Evolutionary conservation across 1,140 invertebrate genomes (phyloP).

Genomic region (Reticulitermes speratus): DNA sequence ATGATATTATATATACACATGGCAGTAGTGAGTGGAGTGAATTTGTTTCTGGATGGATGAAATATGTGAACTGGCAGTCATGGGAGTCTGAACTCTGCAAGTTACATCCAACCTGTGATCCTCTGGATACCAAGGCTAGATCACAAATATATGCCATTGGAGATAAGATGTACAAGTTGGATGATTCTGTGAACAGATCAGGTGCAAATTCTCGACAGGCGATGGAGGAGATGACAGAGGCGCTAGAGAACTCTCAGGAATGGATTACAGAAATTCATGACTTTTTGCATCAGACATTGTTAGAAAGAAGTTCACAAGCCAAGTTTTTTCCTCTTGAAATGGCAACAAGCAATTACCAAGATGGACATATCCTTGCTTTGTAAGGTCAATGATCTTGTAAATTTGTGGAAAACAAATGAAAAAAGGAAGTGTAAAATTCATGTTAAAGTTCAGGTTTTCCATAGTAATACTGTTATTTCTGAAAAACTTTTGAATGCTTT

Average conservation of each 20-base stretch:
- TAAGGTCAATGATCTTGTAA: neutral
- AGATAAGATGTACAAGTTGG: neutral
- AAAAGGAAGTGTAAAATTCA: neutral
- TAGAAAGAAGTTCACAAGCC: slow-evolving; percentile 5
- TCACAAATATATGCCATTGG: neutral
- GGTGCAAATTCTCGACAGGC: neutral
- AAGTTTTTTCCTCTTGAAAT: neutral
- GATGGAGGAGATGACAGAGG: neutral
- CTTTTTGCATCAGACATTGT: neutral
- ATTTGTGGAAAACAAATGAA: neutral
- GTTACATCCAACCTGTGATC: neutral
- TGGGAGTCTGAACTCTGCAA: neutral
- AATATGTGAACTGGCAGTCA: neutral
- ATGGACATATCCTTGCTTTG: neutral
- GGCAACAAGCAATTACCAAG: neutral
- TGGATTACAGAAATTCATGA: neutral
- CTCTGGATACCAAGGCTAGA: neutral
- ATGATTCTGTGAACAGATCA: neutral
- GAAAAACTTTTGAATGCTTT: neutral
- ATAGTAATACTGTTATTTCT: too few relatives aligned
- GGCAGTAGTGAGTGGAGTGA: neutral
- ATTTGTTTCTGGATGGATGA: neutral
- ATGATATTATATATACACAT: neutral
- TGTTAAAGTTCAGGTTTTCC: too few relatives aligned
- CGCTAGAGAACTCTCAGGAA: neutral